Base-by-base conservation (phyloP, 2,797 vertebrate genomes). In the Phoeniculus purpureus region DNA sequence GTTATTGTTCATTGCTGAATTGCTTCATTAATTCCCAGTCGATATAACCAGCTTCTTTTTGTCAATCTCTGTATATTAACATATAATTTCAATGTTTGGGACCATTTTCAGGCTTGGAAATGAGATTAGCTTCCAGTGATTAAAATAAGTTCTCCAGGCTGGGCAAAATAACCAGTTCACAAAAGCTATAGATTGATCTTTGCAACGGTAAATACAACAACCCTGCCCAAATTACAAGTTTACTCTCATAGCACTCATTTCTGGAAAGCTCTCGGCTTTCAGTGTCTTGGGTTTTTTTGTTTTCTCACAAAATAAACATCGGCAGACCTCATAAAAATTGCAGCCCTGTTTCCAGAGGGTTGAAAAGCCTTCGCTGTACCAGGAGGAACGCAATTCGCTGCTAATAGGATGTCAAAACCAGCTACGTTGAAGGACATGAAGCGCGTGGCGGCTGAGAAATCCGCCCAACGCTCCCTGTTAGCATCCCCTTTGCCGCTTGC, bases 41-140 rank as follows among this genome's bases (percentile, higher is more conserved):
- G 61, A 95, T 95, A 94, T 67, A 91, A 96, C 83, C 92, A 81
- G 92, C 81, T 94, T 94, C 90, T 74, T 73, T 96, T 96, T 95
- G 94, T 96, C 95, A 96, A 88, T 95, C 95, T 91, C 27, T 4
- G 74, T 81, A 79, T 88, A 96, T 96, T 96, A 95, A 92, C 95
- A 95, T 95, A 91, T 96, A 92, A 96, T 95, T 96, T 94, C 92
- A 94, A 94, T 92, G 95, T 94, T 94, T 95, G 85, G 92, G 88
- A 81, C 60, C 64, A 4, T 92, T 94, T 92, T 79, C 92, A 90
- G 81, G 67, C 94, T 88, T 79, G 81, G 92, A 94, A 95, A 95
- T 92, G 81, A 94, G 81, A 96, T 94, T 90, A 94, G 90, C 74
- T 87, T 91, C 71, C 77, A 94, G 90, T 90, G 92, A 96, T 92